Conservation (phyloP, 2,888 invertebrate species). For the Hypselothyrea guttata region DNA sequence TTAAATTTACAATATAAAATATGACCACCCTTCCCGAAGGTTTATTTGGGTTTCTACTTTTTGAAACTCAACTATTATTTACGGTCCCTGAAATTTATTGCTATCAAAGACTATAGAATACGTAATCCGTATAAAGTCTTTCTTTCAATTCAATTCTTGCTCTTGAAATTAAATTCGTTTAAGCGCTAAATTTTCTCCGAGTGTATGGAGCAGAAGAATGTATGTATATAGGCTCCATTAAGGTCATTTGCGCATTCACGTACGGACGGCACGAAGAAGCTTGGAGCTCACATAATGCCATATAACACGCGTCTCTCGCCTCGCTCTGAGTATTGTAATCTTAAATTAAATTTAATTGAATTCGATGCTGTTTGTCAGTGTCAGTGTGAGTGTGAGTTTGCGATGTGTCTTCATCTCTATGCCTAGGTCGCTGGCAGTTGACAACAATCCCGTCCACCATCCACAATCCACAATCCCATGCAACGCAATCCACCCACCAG, state of each 20-base stretch:
- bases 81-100: too few species aligned
- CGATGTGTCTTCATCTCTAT: slow-evolving; percentile 19
- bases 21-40: too few species aligned
- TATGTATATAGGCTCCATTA: slow-evolving; percentile 68
- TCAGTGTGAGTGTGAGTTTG: slow-evolving; percentile 15
- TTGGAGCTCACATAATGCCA: slow-evolving; percentile 19
- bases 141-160: too few species aligned
- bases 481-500: slow-evolving; percentile 19
- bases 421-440: slow-evolving; percentile 47
- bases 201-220: too few species aligned
- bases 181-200: too few species aligned
- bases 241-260: slow-evolving; percentile 76
- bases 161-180: too few species aligned
- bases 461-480: slow-evolving; percentile 34
- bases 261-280: slow-evolving; percentile 46
- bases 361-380: slow-evolving; percentile 60
- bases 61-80: too few species aligned
- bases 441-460: slow-evolving; percentile 40
- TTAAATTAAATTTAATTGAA: slow-evolving; percentile 81
- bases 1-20: too few species aligned
- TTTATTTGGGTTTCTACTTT: too few species aligned
- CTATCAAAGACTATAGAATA: too few species aligned
- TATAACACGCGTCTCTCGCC: slow-evolving; percentile 39
- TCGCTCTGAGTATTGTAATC: slow-evolving; percentile 66
- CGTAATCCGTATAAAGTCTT: too few species aligned